A percentile compares a stretch with the other conserved stretches of the same genome.
Evolutionary conservation across 2,113 vertebrate genomes (phyloP).

Genomic region (Oxyruncus cristatus): DNA sequence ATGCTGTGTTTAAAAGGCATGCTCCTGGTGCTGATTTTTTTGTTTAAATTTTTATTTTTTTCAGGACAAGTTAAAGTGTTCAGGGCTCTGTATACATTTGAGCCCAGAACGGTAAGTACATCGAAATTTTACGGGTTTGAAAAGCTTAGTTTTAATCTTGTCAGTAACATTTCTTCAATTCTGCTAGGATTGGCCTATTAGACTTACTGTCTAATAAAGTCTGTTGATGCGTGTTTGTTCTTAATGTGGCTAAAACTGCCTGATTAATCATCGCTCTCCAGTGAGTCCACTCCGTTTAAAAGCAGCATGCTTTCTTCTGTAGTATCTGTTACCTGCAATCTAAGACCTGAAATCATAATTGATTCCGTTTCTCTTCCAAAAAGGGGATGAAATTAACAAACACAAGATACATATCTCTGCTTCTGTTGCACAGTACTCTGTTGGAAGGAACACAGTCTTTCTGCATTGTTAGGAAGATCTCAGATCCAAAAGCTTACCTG

Average conservation of each 20-base stretch:
- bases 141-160: background rate
- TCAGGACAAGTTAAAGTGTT: slow-evolving; percentile 96
- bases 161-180: background rate
- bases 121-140: background rate
- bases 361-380: background rate
- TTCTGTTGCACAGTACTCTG: background rate
- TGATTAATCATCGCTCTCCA: background rate
- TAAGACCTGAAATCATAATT: background rate
- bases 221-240: background rate
- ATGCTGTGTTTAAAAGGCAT: background rate
- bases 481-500: background rate
- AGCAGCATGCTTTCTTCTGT: background rate
- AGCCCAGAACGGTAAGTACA: slow-evolving; percentile 92
- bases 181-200: background rate
- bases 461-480: background rate
- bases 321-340: background rate
- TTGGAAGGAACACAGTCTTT: background rate
- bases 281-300: background rate
- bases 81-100: slow-evolving; percentile 93
- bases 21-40: background rate
- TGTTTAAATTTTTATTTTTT: background rate
- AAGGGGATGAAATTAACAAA: background rate
- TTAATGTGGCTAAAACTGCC: background rate
- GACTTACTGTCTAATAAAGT: background rate
- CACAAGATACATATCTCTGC: background rate